Conservation (phyloP, 2,888 invertebrate species). For the Clunio marinus region DNA sequence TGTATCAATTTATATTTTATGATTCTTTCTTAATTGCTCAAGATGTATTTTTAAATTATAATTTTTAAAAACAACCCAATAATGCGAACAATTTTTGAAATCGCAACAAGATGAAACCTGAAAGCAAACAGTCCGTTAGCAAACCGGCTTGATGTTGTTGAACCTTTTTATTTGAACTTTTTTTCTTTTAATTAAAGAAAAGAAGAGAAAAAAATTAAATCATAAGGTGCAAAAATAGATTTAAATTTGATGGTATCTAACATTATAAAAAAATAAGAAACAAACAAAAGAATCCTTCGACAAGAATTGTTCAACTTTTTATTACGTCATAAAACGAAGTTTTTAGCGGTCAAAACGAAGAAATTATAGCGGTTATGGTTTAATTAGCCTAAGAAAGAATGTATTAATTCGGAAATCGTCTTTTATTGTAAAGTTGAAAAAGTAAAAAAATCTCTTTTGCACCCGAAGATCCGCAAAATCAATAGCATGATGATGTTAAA, state of each 20-base stretch:
- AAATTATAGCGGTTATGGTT: conserved; percentile 2
- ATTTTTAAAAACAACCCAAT: too few relatives aligned
- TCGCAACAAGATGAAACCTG: too few relatives aligned
- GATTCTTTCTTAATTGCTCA: too few relatives aligned
- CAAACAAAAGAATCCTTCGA: conserved; percentile 9
- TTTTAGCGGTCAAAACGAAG: neutral
- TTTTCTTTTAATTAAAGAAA: conserved; percentile 1
- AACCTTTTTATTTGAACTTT: neutral
- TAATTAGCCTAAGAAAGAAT: conserved; percentile 24
- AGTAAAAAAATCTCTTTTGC: neutral
- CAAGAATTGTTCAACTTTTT: neutral
- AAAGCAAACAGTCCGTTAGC: too few relatives aligned
- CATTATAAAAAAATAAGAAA: neutral
- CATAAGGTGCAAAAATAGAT: conserved; percentile 36
- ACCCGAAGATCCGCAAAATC: neutral
- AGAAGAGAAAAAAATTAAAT: conserved; percentile 28
- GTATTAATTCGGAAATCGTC: too few relatives aligned
- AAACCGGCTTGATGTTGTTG: conserved; percentile 26
- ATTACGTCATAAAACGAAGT: neutral
- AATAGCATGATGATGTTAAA: too few relatives aligned
- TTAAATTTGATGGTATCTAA: conserved; percentile 23
- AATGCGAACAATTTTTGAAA: too few relatives aligned
- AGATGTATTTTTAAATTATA: too few relatives aligned
- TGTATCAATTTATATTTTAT: too few relatives aligned
- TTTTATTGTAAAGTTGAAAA: too few relatives aligned